Evolutionary conservation across 2,113 vertebrate genomes (phyloP).

Genomic region (Ictalurus furcatus): DNA sequence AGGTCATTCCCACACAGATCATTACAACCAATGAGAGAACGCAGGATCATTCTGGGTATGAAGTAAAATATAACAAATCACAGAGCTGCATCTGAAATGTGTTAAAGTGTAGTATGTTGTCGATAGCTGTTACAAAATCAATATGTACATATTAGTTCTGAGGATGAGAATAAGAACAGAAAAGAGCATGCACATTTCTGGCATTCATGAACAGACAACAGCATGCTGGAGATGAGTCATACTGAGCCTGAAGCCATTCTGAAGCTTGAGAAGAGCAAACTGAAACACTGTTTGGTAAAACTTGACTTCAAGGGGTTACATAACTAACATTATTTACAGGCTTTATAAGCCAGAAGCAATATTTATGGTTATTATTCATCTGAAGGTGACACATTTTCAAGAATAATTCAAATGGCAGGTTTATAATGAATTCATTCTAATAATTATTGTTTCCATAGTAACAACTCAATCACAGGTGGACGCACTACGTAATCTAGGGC

Average conservation of each 20-base stretch:
- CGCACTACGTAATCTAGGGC: background rate
- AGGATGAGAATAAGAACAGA: constrained; percentile 10
- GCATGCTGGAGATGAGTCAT: background rate
- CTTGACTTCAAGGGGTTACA: background rate
- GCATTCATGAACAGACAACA: background rate
- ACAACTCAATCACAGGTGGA: background rate
- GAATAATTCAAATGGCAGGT: background rate
- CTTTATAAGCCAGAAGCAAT: background rate
- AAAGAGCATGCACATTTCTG: constrained; percentile 36
- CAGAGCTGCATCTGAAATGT: constrained; percentile 28
- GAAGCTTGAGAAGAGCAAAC: constrained; percentile 33
- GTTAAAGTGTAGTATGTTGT: background rate
- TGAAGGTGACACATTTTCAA: background rate
- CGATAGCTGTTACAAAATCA: constrained; percentile 27
- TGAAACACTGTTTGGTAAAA: constrained; percentile 33
- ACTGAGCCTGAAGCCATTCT: background rate
- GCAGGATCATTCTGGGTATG: constrained; percentile 5
- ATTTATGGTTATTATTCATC: background rate
- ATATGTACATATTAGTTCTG: constrained; percentile 28
- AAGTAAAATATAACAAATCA: background rate
- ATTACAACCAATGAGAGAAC: constrained; percentile 38
- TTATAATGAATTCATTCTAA: background rate
- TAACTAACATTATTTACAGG: background rate
- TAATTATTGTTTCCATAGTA: background rate
- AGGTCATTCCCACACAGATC: constrained; percentile 40